Base-by-base conservation (phyloP, 1,140 invertebrate species). In the Diorhabda elongata region DNA sequence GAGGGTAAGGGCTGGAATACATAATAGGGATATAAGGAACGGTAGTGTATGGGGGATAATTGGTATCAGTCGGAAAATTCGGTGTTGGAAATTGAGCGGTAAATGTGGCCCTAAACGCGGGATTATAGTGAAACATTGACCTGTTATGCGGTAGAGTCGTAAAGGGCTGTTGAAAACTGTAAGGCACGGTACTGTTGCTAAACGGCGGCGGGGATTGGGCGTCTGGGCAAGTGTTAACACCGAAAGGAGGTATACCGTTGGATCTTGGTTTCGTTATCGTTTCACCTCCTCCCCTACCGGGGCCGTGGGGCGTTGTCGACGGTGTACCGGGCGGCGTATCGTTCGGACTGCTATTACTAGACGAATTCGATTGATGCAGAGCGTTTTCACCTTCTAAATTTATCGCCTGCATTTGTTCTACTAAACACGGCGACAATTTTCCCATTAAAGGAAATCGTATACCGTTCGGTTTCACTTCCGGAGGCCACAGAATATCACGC, bases 321-420 rank as follows among this genome's bases (percentile, higher is more conserved):
- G 88, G 87, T 3, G 88, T 89, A 61, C 88, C 87, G 0, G 87
- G 85, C 0, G 87, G 85, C 0, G 85, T 84, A 3, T 85, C 84
- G 44, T 84, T 84, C 61, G 83, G 82, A 71, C 84, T 86, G 61
- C 84, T 86, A 61, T 83, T 86, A 0, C 86, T 87, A 74, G 85
- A 88, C 44, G 87, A 88, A 45, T 88, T 87, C 7, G 84, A 85
- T 69, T 82, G 82, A 42, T 84, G 83, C 52, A 84, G 79, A 67
- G 77, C 82, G 65, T 74, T 83, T 11, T 85, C 83, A 3, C 81
- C 81, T 5, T 85, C 84, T 44, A 85, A 72, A 52, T 81, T 80
- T 65, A 86, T 67, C 3, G 81, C 69, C 75, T 85, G 82, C 68
- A 85, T 73, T 71, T 85, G 81, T 42, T 81, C 78, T 42, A 83